Percentiles rank a stretch among this genome's conserved stretches.
Conservation (phyloP, 2,888 invertebrate genomes). For the Odontocolon sp. region DNA sequence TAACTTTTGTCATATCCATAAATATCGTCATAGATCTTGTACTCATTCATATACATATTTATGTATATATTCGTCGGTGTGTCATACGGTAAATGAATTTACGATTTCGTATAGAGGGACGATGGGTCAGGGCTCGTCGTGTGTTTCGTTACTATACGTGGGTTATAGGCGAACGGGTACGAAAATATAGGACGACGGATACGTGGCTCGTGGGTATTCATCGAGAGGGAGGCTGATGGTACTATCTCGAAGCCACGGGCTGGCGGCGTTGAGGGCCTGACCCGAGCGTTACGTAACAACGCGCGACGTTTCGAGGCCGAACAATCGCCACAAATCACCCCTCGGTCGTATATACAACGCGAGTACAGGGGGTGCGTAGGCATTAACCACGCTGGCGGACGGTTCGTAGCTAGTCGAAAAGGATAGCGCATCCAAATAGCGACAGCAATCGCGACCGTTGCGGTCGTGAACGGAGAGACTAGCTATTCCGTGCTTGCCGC, state of each 20-base stretch:
- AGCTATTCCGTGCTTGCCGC: no score
- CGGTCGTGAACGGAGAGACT: constrained; percentile 30
- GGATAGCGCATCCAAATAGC: constrained; percentile 9
- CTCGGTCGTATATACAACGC: constrained; percentile 16
- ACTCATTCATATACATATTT: constrained; percentile 38
- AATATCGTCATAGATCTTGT: constrained; percentile 7
- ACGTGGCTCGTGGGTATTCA: constrained; percentile 40
- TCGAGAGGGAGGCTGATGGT: constrained; percentile 44
- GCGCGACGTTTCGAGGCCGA: constrained; percentile 63
- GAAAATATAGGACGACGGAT: neutral
- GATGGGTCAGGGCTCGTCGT: constrained; percentile 21
- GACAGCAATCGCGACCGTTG: constrained; percentile 18
- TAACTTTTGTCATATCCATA: no score
- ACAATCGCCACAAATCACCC: constrained; percentile 71
- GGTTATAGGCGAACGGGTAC: neutral
- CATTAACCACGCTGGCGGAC: constrained; percentile 63
- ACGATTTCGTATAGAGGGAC: constrained; percentile 28
- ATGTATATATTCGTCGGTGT: constrained; percentile 48
- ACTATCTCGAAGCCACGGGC: constrained; percentile 44
- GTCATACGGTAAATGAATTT: constrained; percentile 56
- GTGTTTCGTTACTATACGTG: constrained; percentile 28
- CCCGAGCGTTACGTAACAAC: constrained; percentile 55
- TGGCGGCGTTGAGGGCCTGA: no score
- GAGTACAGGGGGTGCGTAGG: constrained; percentile 62
- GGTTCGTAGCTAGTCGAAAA: constrained; percentile 12